phyloP scores from a whole-genome alignment of 2,797 vertebrate species.

The Chaenodraco wilsoni region DNA sequence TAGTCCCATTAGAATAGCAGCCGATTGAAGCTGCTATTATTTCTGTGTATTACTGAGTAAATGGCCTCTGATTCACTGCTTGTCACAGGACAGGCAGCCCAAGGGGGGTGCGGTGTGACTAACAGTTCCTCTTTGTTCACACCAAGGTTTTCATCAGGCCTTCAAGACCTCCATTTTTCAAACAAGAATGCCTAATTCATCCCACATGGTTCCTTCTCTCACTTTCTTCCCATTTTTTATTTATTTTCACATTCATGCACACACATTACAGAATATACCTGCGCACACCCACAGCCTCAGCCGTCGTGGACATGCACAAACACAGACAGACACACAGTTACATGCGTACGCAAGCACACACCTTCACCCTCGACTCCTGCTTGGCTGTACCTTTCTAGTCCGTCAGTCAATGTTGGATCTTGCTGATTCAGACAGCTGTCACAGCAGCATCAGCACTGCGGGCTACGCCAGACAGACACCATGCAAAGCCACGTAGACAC shows the following conservation, averaged over 20 bases:
- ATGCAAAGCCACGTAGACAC: slow-evolving; percentile 51
- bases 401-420: slow-evolving; percentile 53
- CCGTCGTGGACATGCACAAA: slow-evolving; percentile 3
- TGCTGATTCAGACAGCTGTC: slow-evolving; percentile 80
- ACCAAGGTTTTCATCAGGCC: slow-evolving; percentile 71
- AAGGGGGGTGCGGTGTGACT: slow-evolving; percentile 58
- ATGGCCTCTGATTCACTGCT: slow-evolving; percentile 66
- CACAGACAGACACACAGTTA: slow-evolving; percentile 28
- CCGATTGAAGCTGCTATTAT: slow-evolving; percentile 69
- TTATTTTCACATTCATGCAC: slow-evolving; percentile 20
- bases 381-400: slow-evolving; percentile 47
- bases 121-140: slow-evolving; percentile 79
- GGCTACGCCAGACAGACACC: slow-evolving; percentile 60
- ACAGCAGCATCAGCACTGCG: slow-evolving; percentile 65
- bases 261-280: slow-evolving; percentile 25
- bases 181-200: slow-evolving; percentile 85
- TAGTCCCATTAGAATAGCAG: slow-evolving; percentile 64
- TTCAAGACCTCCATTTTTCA: slow-evolving; percentile 69
- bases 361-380: slow-evolving; percentile 36
- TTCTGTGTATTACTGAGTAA: slow-evolving; percentile 64
- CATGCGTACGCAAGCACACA: slow-evolving; percentile 16
- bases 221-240: slow-evolving; percentile 10
- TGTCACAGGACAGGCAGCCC: slow-evolving; percentile 58
- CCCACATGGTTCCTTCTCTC: slow-evolving; percentile 81
- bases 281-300: slow-evolving; percentile 9